A percentile compares a stretch with the other conserved stretches of the same genome.
Conservation (phyloP, 2,797 vertebrate genomes). For the Phataginus tricuspis region DNA sequence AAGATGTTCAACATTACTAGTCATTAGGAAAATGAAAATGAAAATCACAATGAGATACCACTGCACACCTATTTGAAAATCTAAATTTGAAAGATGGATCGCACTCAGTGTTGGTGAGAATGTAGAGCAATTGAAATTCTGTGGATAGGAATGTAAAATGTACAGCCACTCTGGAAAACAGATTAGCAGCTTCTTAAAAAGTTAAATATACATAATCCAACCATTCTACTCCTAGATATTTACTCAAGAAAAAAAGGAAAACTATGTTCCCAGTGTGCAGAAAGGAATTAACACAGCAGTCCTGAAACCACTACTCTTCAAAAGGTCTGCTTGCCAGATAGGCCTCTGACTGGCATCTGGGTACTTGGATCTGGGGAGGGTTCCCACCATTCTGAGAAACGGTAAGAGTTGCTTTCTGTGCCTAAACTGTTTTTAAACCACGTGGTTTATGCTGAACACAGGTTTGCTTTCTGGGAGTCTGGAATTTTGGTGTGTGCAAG, state of each 20-base stretch:
- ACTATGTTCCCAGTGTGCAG: neutral
- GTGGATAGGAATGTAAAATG: neutral
- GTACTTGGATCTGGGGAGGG: neutral
- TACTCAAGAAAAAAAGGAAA: too few relatives aligned
- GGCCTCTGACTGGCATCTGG: neutral
- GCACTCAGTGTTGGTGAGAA: neutral
- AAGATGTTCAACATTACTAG: neutral
- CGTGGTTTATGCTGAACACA: neutral
- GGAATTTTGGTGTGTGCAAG: neutral
- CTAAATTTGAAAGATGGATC: neutral
- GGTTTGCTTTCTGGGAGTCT: neutral
- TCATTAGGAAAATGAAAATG: too few relatives aligned
- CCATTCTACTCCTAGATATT: too few relatives aligned
- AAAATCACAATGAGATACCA: too few relatives aligned
- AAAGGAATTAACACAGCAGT: neutral
- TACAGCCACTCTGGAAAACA: neutral
- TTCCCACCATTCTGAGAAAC: neutral
- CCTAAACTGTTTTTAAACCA: neutral
- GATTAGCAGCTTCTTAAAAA: neutral
- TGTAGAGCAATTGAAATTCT: neutral
- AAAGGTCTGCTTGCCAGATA: neutral
- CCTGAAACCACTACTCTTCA: neutral
- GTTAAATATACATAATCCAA: too few relatives aligned
- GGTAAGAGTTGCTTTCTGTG: neutral
- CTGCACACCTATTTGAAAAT: neutral